phyloP scores from a whole-genome alignment of 2,888 invertebrate species.

The Strigamia crassipes region DNA sequence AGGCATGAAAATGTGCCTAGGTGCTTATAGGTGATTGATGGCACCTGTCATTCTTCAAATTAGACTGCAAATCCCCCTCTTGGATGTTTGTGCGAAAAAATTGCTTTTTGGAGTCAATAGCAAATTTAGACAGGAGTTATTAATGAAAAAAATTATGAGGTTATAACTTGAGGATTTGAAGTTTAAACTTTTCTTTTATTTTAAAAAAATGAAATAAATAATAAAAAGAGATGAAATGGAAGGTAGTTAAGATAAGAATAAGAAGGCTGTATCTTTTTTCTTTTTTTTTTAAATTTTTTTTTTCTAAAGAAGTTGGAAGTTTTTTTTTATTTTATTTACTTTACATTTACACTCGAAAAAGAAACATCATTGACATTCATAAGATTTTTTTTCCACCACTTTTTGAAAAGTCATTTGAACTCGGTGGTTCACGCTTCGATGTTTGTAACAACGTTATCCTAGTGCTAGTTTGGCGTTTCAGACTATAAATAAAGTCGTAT shows the following conservation, averaged over 20 bases:
- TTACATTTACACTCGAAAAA: not conserved
- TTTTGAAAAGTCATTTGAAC: not conserved
- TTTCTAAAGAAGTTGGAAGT: not conserved
- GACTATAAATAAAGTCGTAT: conserved; percentile 24
- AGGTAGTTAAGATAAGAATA: no score
- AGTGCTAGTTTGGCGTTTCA: conserved; percentile 15
- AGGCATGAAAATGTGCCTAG: conserved; percentile 18
- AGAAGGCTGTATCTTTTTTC: no score
- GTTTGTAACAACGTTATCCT: conserved; percentile 13
- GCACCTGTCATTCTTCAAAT: conserved; percentile 42
- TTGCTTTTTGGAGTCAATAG: conserved; percentile 42
- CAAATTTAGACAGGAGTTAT: conserved; percentile 39
- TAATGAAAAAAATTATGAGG: conserved; percentile 37
- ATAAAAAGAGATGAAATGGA: no score
- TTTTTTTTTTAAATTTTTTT: no score
- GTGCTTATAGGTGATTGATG: conserved; percentile 37
- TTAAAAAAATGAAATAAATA: not conserved
- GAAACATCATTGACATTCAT: not conserved
- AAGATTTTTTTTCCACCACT: not conserved
- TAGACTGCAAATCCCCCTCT: conserved; percentile 36
- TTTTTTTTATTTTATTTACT: conserved; percentile 5
- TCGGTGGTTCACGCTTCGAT: conserved; percentile 7
- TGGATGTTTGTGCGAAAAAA: conserved; percentile 36
- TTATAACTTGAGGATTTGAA: conserved; percentile 33
- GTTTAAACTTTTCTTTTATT: not conserved